Percentiles rank a stretch among this genome's conserved stretches.
These are phyloP conservation scores for Notocelia uddmanniana DNA, from an alignment of 2,888 invertebrate genomes.

Conservation along the genomic window DNA sequence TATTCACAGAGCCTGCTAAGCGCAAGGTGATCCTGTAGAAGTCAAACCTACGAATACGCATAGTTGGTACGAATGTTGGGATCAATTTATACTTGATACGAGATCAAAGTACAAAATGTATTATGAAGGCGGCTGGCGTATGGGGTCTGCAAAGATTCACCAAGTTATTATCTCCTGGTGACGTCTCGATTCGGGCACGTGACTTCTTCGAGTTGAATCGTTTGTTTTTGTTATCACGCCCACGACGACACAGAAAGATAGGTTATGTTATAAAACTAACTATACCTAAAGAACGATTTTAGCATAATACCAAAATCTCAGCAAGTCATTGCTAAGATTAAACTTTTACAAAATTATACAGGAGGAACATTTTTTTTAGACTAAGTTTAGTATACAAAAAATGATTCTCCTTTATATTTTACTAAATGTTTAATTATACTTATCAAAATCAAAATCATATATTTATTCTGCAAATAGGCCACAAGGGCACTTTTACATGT, in stretches of 20 bases:
- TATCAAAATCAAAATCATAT: no score
- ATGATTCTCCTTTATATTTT: no score
- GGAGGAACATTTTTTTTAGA: no score
- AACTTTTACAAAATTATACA: no score
- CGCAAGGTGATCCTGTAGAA: not conserved
- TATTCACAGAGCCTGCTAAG: not conserved
- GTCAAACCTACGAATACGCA: not conserved
- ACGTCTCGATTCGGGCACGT: slow-evolving; percentile 39
- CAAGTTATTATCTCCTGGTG: slow-evolving; percentile 38
- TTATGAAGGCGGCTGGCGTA: not conserved
- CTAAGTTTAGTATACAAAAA: no score
- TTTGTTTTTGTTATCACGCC: not conserved
- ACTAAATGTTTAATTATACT: no score
- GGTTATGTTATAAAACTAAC: not conserved
- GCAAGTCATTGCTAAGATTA: no score
- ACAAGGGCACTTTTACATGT: no score
- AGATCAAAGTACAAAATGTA: not conserved
- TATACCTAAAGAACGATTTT: not conserved
- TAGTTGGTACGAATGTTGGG: not conserved
- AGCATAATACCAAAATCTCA: not conserved
- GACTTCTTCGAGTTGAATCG: slow-evolving; percentile 31
- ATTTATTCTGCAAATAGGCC: no score
- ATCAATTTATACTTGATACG: not conserved
- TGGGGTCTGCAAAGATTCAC: slow-evolving; percentile 18
- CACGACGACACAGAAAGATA: not conserved